These are phyloP conservation scores for Saccopteryx bilineata DNA, from an alignment of 2,113 vertebrate species.

Conservation along the genomic window DNA sequence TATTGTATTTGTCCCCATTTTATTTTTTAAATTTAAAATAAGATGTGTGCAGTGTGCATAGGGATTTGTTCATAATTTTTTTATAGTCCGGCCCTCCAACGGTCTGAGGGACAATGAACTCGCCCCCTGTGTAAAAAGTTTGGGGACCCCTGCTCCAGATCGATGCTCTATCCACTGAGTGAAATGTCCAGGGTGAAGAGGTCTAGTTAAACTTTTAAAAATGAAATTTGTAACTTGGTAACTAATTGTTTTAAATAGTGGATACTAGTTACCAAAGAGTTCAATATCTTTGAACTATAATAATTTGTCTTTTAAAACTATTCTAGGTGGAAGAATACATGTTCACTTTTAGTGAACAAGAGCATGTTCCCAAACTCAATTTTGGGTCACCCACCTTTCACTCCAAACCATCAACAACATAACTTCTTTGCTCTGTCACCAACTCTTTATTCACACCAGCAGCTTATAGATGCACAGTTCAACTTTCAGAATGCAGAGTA, in stretches of 20 bases:
- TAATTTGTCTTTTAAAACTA: constrained; percentile 33
- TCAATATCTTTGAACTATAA: constrained; percentile 30
- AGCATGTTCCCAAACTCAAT: constrained; percentile 92
- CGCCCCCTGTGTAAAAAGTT: too few relatives aligned
- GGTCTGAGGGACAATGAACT: too few relatives aligned
- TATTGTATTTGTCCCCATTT: too few relatives aligned
- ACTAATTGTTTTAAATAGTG: constrained; percentile 46
- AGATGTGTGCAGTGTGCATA: too few relatives aligned
- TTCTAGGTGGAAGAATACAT: constrained; percentile 86
- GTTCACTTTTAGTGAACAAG: constrained; percentile 85
- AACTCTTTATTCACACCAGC: constrained; percentile 83
- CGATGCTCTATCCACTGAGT: too few relatives aligned
- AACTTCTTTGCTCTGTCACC: constrained; percentile 81
- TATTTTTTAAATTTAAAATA: too few relatives aligned
- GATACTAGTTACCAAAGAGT: constrained; percentile 40
- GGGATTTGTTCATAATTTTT: too few relatives aligned
- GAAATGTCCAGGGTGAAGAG: neutral
- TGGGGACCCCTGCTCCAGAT: too few relatives aligned
- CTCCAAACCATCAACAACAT: constrained; percentile 80
- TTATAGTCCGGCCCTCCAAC: too few relatives aligned
- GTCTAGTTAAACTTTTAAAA: constrained; percentile 52
- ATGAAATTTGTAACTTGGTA: constrained; percentile 57
- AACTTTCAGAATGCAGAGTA: constrained; percentile 87
- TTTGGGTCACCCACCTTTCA: constrained; percentile 86
- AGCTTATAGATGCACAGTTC: constrained; percentile 73